Evolutionary conservation across 2,797 vertebrate genomes (phyloP).

Genomic region (Pelochelys cantorii): DNA sequence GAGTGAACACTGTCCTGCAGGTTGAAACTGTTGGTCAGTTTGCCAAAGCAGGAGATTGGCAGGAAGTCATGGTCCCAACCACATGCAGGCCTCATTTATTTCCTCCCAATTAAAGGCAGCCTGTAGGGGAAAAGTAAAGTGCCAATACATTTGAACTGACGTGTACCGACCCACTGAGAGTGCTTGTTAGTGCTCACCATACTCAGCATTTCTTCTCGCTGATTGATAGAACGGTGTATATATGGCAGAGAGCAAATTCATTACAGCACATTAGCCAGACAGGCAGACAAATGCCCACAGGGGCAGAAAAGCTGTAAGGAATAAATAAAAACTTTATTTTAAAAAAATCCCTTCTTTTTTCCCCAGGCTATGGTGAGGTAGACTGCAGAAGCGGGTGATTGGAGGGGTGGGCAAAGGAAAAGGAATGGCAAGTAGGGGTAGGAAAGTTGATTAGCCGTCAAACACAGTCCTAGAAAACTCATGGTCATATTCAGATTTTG

Average conservation of each 20-base stretch:
- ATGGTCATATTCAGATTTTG: constrained; percentile 27
- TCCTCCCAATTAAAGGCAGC: constrained; percentile 62
- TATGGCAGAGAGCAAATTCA: constrained; percentile 70
- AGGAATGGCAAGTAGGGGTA: constrained; percentile 18
- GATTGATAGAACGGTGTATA: constrained; percentile 56
- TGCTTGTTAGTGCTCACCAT: constrained; percentile 61
- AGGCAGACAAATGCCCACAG: constrained; percentile 74
- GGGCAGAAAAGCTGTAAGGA: constrained; percentile 70
- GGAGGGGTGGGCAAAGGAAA: constrained; percentile 26
- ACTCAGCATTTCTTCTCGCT: constrained; percentile 62
- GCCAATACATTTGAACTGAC: constrained; percentile 15
- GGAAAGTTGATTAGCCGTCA: constrained; percentile 60
- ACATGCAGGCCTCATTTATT: neutral
- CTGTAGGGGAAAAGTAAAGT: constrained; percentile 47
- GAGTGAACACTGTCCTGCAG: accelerated
- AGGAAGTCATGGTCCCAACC: constrained; percentile 46
- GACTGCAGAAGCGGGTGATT: constrained; percentile 34
- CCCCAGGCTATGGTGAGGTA: constrained; percentile 60
- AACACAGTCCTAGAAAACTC: constrained; percentile 52
- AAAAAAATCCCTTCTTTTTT: constrained; percentile 50
- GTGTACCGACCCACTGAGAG: constrained; percentile 52
- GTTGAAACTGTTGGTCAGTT: constrained; percentile 5
- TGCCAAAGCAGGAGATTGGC: neutral
- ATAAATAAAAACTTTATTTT: constrained; percentile 76
- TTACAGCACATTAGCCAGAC: constrained; percentile 74